A percentile compares a stretch with the other conserved stretches of the same genome.
Evolutionary conservation across 2,888 invertebrate species (phyloP).

Genomic region (Escarpia spicata): DNA sequence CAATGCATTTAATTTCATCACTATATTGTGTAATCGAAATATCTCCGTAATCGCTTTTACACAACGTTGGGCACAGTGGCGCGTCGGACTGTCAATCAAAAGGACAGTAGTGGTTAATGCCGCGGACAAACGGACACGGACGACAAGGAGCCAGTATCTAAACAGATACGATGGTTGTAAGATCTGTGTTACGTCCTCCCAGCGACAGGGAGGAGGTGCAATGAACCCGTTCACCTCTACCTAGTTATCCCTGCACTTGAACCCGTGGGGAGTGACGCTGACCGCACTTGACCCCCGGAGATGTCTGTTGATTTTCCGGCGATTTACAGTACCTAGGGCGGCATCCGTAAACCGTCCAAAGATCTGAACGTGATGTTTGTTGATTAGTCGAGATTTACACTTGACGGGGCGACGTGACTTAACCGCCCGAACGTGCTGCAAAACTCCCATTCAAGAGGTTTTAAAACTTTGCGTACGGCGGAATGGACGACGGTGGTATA

Average conservation of each 20-base stretch:
- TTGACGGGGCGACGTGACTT: neutral
- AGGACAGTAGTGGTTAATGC: neutral
- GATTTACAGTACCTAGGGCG: neutral
- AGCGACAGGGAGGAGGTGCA: neutral
- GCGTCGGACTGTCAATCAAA: no score
- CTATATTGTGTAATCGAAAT: no score
- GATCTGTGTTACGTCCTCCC: neutral
- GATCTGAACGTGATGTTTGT: neutral
- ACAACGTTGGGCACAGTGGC: no score
- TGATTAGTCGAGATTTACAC: neutral
- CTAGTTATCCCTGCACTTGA: neutral
- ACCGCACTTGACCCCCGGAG: constrained; percentile 3
- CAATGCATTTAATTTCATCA: no score
- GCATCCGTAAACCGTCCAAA: neutral
- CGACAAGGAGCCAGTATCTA: neutral
- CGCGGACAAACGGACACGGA: neutral
- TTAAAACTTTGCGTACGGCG: neutral
- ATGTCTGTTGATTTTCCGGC: neutral
- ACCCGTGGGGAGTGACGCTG: neutral
- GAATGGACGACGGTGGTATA: neutral
- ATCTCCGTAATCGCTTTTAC: no score
- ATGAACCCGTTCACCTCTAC: neutral
- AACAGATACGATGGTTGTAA: neutral
- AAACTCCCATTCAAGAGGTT: neutral
- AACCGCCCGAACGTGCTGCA: neutral